These are phyloP conservation scores for Acromyrmex heyeri DNA, from an alignment of 1,140 invertebrate species.

Conservation along the genomic window DNA sequence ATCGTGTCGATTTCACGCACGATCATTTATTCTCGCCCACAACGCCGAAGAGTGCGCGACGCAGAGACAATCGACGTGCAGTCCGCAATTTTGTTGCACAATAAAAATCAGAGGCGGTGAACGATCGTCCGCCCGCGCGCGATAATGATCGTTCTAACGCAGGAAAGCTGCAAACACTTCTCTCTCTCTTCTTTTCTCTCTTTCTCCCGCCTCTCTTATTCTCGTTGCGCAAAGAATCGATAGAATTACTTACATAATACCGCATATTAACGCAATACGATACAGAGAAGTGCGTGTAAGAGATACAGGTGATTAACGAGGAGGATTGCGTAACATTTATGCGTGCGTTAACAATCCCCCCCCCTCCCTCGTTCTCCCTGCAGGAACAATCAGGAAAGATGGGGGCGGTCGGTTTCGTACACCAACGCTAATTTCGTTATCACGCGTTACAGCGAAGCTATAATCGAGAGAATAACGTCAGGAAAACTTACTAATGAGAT, in stretches of 20 bases:
- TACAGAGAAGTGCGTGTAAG: conserved; percentile 22
- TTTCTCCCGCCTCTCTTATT: neutral
- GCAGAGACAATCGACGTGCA: conserved; percentile 28
- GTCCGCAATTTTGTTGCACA: conserved; percentile 43
- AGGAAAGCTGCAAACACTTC: conserved; percentile 16
- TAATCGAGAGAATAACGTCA: conserved; percentile 21
- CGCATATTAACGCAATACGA: conserved; percentile 18
- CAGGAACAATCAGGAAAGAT: neutral
- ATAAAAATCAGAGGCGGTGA: conserved; percentile 56
- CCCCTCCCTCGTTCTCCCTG: neutral
- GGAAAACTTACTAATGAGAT: neutral
- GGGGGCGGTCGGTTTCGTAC: conserved; percentile 25
- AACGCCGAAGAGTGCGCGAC: no score
- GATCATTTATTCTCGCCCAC: conserved; percentile 33
- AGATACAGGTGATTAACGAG: conserved; percentile 58
- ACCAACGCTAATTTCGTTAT: conserved; percentile 59
- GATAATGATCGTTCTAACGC: conserved; percentile 30
- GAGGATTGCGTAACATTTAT: conserved; percentile 54
- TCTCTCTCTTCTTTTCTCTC: neutral
- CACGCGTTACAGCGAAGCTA: conserved; percentile 5
- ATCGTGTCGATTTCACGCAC: conserved; percentile 16
- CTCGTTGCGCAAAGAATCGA: conserved; percentile 42
- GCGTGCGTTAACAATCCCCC: conserved; percentile 49
- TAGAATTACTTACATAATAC: conserved; percentile 29
- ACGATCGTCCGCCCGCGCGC: conserved; percentile 25